Percentiles rank a stretch among this genome's conserved stretches.
These are phyloP conservation scores for Lutjanus erythropterus DNA, from an alignment of 2,113 vertebrate genomes.

Conservation along the genomic window DNA sequence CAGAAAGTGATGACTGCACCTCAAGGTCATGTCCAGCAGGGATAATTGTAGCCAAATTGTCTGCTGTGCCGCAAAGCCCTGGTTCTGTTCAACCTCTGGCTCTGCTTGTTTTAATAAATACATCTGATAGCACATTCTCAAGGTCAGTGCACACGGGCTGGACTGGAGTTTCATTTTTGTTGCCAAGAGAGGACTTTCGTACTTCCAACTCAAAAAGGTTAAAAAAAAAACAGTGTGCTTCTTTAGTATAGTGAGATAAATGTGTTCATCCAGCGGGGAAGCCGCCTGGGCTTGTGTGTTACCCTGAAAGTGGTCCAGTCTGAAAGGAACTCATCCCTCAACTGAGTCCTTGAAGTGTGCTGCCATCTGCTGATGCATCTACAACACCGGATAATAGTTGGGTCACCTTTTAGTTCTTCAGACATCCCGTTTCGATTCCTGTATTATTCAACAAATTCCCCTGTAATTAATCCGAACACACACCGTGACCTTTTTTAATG, in stretches of 20 bases:
- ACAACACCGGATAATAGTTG: not conserved
- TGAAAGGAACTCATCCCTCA: not conserved
- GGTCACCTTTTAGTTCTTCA: not conserved
- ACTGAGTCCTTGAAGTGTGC: conserved; percentile 47
- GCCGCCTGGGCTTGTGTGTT: not conserved
- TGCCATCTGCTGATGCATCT: conserved; percentile 72
- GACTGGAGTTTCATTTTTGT: conserved; percentile 55
- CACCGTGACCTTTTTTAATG: not conserved
- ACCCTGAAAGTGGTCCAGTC: not conserved
- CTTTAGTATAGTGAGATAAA: conserved; percentile 6
- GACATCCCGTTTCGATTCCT: not conserved
- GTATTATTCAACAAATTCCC: not conserved
- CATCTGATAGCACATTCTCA: conserved; percentile 47
- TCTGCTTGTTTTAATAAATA: conserved; percentile 62
- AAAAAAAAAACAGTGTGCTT: conserved; percentile 29
- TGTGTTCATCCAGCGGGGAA: not conserved
- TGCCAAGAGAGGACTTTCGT: conserved; percentile 27
- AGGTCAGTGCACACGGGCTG: conserved; percentile 47
- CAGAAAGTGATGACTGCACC: conserved; percentile 69
- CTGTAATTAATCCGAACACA: not conserved
- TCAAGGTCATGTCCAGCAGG: conserved; percentile 67
- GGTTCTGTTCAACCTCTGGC: conserved; percentile 48
- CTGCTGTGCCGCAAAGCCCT: conserved; percentile 49
- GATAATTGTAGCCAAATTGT: conserved; percentile 56
- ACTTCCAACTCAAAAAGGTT: conserved; percentile 21